Percentiles rank a stretch among this genome's conserved stretches.
These are phyloP conservation scores for Phaethornis superciliosus DNA, from an alignment of 2,113 vertebrate species.

Conservation along the genomic window DNA sequence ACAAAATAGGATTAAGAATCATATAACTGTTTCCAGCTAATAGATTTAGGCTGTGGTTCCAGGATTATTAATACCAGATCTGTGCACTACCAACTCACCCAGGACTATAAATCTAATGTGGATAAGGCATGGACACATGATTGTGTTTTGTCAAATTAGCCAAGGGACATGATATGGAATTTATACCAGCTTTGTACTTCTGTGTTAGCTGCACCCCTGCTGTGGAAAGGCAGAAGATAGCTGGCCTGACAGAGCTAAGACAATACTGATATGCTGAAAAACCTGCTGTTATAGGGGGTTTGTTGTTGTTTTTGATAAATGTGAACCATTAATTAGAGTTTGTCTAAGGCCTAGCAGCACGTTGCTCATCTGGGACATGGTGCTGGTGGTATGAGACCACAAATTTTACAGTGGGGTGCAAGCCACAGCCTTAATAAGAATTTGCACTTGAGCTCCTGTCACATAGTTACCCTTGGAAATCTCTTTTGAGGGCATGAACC, in stretches of 20 bases:
- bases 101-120: constrained; percentile 62
- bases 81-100: constrained; percentile 52
- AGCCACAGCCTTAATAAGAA: background rate
- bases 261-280: background rate
- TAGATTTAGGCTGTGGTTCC: constrained; percentile 63
- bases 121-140: constrained; percentile 69
- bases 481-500: background rate
- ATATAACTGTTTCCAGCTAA: constrained; percentile 62
- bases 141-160: constrained; percentile 72
- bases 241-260: constrained; percentile 18
- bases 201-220: constrained; percentile 50
- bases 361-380: constrained; percentile 10
- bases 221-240: constrained; percentile 42
- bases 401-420: constrained; percentile 11
- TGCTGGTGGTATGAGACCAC: background rate
- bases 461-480: background rate
- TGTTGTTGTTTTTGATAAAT: background rate
- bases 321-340: background rate
- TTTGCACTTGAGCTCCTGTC: background rate
- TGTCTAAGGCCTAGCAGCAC: background rate
- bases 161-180: constrained; percentile 62
- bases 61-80: constrained; percentile 66
- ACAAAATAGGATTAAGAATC: constrained; percentile 68
- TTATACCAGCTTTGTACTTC: constrained; percentile 61
- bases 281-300: background rate